Conservation (phyloP, 1,140 invertebrate genomes). For the Bombus affinis region DNA sequence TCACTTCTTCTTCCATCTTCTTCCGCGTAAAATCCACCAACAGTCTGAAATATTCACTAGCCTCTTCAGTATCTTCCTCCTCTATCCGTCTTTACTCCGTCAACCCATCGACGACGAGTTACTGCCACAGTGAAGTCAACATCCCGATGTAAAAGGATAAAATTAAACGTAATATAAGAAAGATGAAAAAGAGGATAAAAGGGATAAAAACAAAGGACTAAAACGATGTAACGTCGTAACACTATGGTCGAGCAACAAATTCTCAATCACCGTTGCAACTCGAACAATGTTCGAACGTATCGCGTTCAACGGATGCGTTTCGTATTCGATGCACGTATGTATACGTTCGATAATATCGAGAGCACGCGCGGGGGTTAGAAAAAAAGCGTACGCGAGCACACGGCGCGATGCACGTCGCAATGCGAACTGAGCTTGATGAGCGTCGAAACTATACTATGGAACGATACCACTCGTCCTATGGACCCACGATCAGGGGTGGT, state of each 20-base stretch:
- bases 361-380: neutral
- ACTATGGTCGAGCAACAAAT: neutral
- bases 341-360: slow-evolving; percentile 34
- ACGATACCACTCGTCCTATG: slow-evolving; percentile 64
- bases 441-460: slow-evolving; percentile 67
- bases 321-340: neutral
- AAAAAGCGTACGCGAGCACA: slow-evolving; percentile 19
- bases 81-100: too few species aligned
- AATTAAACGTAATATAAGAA: neutral
- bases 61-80: too few species aligned
- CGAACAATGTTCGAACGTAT: neutral
- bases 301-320: neutral
- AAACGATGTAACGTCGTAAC: neutral
- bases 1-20: neutral
- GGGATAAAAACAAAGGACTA: neutral
- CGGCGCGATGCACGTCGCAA: slow-evolving; percentile 68
- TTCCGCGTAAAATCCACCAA: slow-evolving; percentile 3
- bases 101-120: neutral
- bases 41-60: slow-evolving; percentile 17
- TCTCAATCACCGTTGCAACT: neutral
- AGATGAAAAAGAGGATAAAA: neutral
- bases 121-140: neutral
- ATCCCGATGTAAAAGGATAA: neutral
- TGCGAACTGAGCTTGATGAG: slow-evolving; percentile 70
- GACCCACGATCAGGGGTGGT: slow-evolving; percentile 55